Evolutionary conservation across 2,797 vertebrate genomes (phyloP).

Genomic region (Scarus forsteni): DNA sequence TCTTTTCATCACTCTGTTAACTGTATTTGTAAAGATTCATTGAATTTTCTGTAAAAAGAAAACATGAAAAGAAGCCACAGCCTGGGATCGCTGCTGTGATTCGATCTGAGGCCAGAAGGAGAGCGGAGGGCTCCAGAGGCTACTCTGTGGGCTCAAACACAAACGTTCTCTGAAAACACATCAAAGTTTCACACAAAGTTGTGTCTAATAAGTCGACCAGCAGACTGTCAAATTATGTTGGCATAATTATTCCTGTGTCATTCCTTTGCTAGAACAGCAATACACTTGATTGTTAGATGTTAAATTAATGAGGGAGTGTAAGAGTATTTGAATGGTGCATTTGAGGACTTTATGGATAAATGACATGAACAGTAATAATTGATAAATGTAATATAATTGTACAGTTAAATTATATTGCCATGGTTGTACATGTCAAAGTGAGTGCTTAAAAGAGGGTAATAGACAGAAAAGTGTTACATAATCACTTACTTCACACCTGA

Average conservation of each 20-base stretch:
- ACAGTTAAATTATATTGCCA: background rate
- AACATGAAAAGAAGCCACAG: conserved; percentile 5
- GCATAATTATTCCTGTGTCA: background rate
- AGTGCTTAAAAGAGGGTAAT: background rate
- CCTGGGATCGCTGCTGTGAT: conserved; percentile 2
- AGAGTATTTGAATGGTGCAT: background rate
- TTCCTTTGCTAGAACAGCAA: background rate
- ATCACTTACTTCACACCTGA: background rate
- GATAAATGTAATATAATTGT: background rate
- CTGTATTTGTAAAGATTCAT: background rate
- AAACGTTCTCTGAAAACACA: background rate
- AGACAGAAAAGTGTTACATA: background rate
- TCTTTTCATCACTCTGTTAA: background rate
- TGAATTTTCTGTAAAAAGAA: conserved; percentile 12
- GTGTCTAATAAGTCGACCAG: background rate
- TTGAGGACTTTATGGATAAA: background rate
- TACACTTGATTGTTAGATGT: too few species aligned
- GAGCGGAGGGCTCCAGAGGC: background rate
- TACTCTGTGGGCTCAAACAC: background rate
- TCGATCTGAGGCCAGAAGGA: conserved; percentile 14
- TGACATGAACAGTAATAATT: background rate
- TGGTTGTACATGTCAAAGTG: background rate
- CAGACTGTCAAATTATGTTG: background rate
- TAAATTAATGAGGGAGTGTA: background rate
- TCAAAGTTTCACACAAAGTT: background rate